These are phyloP conservation scores for Oostethus manadensis DNA, from an alignment of 2,113 vertebrate genomes.

Conservation along the genomic window DNA sequence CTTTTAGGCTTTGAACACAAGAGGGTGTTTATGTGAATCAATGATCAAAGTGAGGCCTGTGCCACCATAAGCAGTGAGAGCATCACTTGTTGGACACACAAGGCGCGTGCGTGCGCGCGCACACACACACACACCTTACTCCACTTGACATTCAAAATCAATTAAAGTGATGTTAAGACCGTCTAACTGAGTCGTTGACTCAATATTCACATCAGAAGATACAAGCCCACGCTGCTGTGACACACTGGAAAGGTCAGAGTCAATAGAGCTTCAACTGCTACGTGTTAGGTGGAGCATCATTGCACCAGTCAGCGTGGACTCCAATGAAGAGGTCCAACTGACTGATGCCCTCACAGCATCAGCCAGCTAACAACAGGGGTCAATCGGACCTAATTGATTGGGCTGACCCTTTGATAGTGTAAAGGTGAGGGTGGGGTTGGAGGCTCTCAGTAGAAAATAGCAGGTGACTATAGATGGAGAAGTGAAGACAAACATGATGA, in stretches of 20 bases:
- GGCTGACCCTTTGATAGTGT: constrained; percentile 46
- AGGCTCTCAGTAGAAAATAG: background rate
- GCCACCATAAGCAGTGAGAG: constrained; percentile 45
- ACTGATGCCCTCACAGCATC: constrained; percentile 41
- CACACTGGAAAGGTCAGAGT: constrained; percentile 61
- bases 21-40: constrained; percentile 67
- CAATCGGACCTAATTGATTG: constrained; percentile 56
- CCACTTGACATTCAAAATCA: constrained; percentile 63
- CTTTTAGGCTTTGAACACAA: constrained; percentile 64
- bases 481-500: constrained; percentile 5
- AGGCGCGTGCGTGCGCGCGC: constrained; percentile 23
- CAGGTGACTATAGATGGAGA: constrained; percentile 4
- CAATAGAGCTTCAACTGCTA: constrained; percentile 31
- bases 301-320: constrained; percentile 33
- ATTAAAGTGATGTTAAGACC: constrained; percentile 66
- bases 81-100: constrained; percentile 34
- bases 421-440: background rate
- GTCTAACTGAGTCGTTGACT: constrained; percentile 39
- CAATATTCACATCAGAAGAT: constrained; percentile 58
- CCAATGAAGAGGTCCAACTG: constrained; percentile 32
- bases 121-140: constrained; percentile 37
- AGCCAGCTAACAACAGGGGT: constrained; percentile 33
- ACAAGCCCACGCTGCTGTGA: constrained; percentile 28
- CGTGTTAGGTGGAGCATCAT: constrained; percentile 39
- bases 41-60: constrained; percentile 61